Conservation (phyloP, 2,888 invertebrate species). For the Megaustenia siamemsis region DNA sequence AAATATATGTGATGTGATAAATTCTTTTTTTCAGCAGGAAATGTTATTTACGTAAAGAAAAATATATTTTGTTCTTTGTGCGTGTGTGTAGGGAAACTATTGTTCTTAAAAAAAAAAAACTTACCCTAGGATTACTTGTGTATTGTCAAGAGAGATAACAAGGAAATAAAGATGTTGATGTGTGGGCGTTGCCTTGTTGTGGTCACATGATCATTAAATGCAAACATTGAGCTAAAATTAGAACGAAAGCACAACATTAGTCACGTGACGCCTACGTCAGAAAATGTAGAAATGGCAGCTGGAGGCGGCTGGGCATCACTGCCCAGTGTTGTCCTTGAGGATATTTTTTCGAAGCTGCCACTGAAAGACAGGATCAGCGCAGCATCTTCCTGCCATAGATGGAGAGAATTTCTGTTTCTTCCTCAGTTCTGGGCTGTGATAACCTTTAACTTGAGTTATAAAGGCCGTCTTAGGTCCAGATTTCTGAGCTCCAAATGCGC, state of each 20-base stretch:
- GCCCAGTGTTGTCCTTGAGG: conserved; percentile 78
- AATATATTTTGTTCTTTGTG: no score
- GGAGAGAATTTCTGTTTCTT: conserved; percentile 81
- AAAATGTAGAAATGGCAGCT: conserved; percentile 71
- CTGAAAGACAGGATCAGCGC: conserved; percentile 82
- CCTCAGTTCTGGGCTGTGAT: conserved; percentile 76
- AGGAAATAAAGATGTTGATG: neutral
- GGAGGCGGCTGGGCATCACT: conserved; percentile 72
- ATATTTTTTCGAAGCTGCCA: conserved; percentile 82
- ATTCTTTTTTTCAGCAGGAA: no score
- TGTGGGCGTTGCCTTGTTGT: neutral
- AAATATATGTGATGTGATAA: no score
- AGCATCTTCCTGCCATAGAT: conserved; percentile 83
- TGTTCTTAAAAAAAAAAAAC: no score
- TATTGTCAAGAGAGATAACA: no score
- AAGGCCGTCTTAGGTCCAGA: conserved; percentile 69
- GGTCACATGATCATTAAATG: conserved; percentile 35
- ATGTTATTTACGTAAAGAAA: no score
- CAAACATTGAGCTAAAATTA: conserved; percentile 45
- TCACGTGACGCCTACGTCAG: conserved; percentile 62
- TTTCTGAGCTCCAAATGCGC: conserved; percentile 77
- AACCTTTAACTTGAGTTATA: conserved; percentile 64
- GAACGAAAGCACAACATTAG: conserved; percentile 49
- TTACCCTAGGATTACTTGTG: no score
- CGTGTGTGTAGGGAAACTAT: no score